These are phyloP conservation scores for Morinoia aosen DNA, from an alignment of 2,888 invertebrate species.

Conservation along the genomic window DNA sequence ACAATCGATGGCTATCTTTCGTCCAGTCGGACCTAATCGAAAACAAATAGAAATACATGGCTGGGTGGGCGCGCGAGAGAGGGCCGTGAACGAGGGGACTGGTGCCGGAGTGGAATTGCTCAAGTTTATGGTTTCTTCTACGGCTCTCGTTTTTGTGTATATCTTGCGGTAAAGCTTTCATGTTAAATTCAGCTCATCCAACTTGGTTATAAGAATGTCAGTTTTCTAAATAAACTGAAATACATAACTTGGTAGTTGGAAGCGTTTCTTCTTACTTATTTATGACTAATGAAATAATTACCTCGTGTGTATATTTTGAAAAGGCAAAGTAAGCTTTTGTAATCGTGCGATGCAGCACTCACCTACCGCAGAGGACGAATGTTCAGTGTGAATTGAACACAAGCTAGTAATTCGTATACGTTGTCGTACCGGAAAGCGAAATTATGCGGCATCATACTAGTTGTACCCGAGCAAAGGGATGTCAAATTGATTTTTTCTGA, in stretches of 20 bases:
- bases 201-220: not conserved
- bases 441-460: too few species aligned
- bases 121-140: not conserved
- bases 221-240: not conserved
- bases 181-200: not conserved
- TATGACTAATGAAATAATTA: not conserved
- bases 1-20: slow-evolving; percentile 54
- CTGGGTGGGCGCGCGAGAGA: slow-evolving; percentile 30
- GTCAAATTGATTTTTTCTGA: too few species aligned
- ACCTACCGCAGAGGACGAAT: too few species aligned
- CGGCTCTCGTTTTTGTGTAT: not conserved
- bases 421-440: too few species aligned
- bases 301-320: too few species aligned
- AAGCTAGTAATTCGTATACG: too few species aligned
- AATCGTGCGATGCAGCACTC: too few species aligned
- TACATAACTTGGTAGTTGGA: not conserved
- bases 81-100: slow-evolving; percentile 35
- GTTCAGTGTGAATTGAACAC: too few species aligned
- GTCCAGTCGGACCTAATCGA: slow-evolving; percentile 52
- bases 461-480: too few species aligned
- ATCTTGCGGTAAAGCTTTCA: too few species aligned
- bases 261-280: not conserved
- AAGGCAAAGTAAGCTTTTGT: too few species aligned
- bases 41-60: slow-evolving; percentile 55
- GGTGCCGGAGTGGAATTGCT: not conserved